Evolutionary conservation across 2,888 invertebrate genomes (phyloP).

Genomic region (Macrophya annulata): DNA sequence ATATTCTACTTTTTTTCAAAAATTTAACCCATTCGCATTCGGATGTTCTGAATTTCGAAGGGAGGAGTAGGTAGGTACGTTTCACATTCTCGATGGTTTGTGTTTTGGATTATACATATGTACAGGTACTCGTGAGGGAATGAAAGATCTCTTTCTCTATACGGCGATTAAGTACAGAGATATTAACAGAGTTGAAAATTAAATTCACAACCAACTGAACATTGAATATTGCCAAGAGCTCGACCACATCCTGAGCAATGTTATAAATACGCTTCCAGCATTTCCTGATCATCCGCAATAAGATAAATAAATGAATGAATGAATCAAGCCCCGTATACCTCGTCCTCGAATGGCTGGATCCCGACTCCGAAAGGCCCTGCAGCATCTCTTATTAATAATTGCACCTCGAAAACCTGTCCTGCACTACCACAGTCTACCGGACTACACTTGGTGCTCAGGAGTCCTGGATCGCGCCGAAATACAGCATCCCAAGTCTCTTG

Average conservation of each 20-base stretch:
- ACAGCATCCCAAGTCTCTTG: conserved; percentile 20
- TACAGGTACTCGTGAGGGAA: not conserved
- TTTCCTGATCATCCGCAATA: conserved; percentile 16
- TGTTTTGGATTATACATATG: not conserved
- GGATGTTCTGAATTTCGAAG: not conserved
- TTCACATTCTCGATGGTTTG: not conserved
- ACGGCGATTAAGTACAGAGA: not conserved
- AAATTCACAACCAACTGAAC: not conserved
- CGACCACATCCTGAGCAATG: not conserved
- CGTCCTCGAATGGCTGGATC: conserved; percentile 22
- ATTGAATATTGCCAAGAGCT: not conserved
- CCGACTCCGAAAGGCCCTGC: conserved; percentile 37
- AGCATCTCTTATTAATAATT: conserved; percentile 73
- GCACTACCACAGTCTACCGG: conserved; percentile 35
- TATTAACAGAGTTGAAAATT: not conserved
- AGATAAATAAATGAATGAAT: conserved; percentile 42
- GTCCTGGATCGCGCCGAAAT: conserved; percentile 54
- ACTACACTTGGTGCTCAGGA: conserved; percentile 51
- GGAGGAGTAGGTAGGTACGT: not conserved
- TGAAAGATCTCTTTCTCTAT: not conserved
- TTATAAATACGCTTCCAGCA: not conserved
- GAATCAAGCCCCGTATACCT: conserved; percentile 22
- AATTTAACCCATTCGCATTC: conserved; percentile 16
- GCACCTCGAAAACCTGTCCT: conserved; percentile 74
- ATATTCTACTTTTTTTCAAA: not conserved